Evolutionary conservation across 2,113 vertebrate species (phyloP).

Genomic region (Lamprotornis superbus): DNA sequence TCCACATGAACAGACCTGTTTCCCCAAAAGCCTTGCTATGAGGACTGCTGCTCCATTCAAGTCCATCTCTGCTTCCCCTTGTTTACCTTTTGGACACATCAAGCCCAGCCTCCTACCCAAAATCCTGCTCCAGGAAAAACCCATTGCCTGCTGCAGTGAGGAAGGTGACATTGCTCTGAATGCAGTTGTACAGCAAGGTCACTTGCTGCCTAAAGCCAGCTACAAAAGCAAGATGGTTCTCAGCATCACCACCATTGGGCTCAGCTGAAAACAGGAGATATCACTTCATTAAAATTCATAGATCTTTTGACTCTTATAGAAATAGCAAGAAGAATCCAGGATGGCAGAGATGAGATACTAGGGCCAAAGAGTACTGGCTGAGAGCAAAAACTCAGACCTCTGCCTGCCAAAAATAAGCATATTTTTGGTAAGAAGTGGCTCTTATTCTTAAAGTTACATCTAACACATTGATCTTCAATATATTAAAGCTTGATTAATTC

Average conservation of each 20-base stretch:
- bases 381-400: background rate
- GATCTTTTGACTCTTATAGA: slow-evolving; percentile 17
- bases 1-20: background rate
- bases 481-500: slow-evolving; percentile 27
- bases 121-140: background rate
- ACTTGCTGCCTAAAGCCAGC: background rate
- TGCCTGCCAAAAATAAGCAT: background rate
- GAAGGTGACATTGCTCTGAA: slow-evolving; percentile 22
- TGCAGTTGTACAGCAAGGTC: background rate
- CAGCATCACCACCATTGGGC: background rate
- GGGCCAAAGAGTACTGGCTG: slow-evolving; percentile 19
- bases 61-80: background rate
- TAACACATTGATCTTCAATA: background rate
- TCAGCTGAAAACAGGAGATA: slow-evolving; percentile 33
- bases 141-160: background rate
- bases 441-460: background rate
- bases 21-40: background rate
- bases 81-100: background rate
- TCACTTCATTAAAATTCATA: slow-evolving; percentile 55
- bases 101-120: background rate
- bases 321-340: slow-evolving; percentile 11
- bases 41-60: background rate
- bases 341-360: background rate
- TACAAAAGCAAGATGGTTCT: background rate
- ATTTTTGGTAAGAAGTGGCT: background rate